Evolutionary conservation across 2,888 invertebrate genomes (phyloP), one percentile per base, ranked within the genome.

Genomic region (Siphlonurus alternatus): DNA sequence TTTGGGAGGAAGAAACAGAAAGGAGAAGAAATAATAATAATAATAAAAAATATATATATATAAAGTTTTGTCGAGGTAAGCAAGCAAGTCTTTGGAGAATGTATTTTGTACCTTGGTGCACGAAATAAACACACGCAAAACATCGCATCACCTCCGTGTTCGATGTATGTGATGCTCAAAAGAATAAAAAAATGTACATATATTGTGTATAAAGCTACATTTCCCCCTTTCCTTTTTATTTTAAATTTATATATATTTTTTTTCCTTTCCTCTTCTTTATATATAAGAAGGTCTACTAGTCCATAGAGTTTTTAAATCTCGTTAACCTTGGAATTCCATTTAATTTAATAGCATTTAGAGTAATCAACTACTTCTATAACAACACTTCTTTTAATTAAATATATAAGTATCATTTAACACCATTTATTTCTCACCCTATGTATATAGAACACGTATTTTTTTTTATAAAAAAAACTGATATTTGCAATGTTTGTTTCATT

Each of bases 321-420:
- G 56, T n/a, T n/a, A n/a, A 20, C 56, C 56, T 56, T 56, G 56
- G 56, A 56, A 56, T 56, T 56, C 56, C 22, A n/a, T 56, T 56
- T n/a, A n/a, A 22, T 56, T 56, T 56, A 56, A 22, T 56, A 56
- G 56, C 56, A 56, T 20, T 56, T 56, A 56, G 38, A 38, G 38
- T 38, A 38, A 38, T 38, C 38, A 38, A 38, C 38, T 15, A 38
- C 38, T 38, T 38, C 15, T 38, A 10, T 38, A 38, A 38, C 38
- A 38, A 38, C 38, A 38, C 38, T 38, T 38, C 38, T 38, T 38
- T 38, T 38, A 38, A 38, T 38, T 38, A 38, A 38, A 38, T 38
- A 38, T 10, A n/a, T 10, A 38, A 38, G 38, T 38, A 38, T 38
- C 38, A 38, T 38, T 38, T 38, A 38, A 38, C 38, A 38, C 38